These are phyloP conservation scores for Eubasilissa splendida DNA, from an alignment of 2,888 invertebrate genomes.

Conservation along the genomic window DNA sequence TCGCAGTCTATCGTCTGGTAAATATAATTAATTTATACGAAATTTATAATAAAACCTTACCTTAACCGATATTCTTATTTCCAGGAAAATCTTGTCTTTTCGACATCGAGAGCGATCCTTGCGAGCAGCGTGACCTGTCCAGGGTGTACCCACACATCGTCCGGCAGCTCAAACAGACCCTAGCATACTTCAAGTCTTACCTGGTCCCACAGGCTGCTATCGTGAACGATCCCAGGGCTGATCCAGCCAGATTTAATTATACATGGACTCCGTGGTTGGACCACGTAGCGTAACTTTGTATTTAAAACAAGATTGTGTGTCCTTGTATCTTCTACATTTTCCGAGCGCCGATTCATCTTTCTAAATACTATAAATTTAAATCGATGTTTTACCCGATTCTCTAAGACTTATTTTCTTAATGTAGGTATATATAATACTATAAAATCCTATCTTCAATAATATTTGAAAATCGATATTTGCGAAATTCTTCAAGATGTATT, in stretches of 20 bases:
- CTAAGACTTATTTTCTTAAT: not conserved
- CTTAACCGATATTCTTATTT: slow-evolving; percentile 10
- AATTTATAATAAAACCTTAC: no score
- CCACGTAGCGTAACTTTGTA: slow-evolving; percentile 4
- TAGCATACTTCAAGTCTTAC: slow-evolving; percentile 51
- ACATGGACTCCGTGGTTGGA: slow-evolving; percentile 81
- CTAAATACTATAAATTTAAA: no score
- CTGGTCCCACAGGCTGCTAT: slow-evolving; percentile 70
- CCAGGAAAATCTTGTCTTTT: slow-evolving; percentile 66
- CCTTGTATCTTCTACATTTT: no score
- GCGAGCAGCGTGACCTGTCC: slow-evolving; percentile 64
- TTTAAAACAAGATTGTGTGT: no score
- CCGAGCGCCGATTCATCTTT: no score
- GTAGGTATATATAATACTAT: no score
- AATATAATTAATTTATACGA: no score
- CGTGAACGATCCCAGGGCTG: slow-evolving; percentile 72
- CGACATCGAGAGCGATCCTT: slow-evolving; percentile 70
- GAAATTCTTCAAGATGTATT: not conserved
- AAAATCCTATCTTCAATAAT: no score
- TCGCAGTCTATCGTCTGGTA: no score
- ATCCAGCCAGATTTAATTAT: slow-evolving; percentile 81
- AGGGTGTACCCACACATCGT: slow-evolving; percentile 53
- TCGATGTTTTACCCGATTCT: not conserved
- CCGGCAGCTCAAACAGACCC: slow-evolving; percentile 52
- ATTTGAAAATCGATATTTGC: not conserved